phyloP scores from a whole-genome alignment of 2,113 vertebrate species.

The Sebastes schlegelii region DNA sequence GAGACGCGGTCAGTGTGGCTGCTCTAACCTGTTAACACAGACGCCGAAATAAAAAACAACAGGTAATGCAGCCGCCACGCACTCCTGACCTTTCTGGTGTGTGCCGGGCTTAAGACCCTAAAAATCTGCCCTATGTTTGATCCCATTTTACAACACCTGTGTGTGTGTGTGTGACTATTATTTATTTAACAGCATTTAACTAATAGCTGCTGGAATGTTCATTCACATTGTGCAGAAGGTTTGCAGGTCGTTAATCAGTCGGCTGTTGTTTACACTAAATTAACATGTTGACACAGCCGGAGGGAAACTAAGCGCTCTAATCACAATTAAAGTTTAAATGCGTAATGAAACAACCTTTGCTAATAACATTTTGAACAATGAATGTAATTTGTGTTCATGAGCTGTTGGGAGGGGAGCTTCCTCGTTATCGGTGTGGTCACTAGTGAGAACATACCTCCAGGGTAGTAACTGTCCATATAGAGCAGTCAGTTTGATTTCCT shows the following conservation, averaged over 20 bases:
- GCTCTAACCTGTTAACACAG: too few relatives aligned
- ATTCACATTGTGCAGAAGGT: background rate
- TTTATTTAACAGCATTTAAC: background rate
- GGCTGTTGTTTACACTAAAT: background rate
- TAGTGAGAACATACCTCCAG: background rate
- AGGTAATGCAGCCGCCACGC: too few relatives aligned
- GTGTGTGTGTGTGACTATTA: background rate
- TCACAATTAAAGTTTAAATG: conserved; percentile 24
- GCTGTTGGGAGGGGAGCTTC: background rate
- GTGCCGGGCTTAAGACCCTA: too few relatives aligned
- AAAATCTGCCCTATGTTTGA: background rate
- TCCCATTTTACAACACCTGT: background rate
- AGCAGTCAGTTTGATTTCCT: too few relatives aligned
- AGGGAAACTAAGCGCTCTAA: background rate
- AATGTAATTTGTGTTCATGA: background rate
- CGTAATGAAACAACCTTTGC: background rate
- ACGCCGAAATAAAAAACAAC: too few relatives aligned
- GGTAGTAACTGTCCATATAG: too few relatives aligned
- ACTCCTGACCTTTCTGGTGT: too few relatives aligned
- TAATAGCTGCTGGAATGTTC: background rate
- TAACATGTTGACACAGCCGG: background rate
- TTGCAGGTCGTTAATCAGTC: background rate
- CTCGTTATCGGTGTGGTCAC: too few relatives aligned
- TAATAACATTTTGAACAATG: conserved; percentile 19
- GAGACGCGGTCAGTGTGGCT: too few relatives aligned